Evolutionary conservation across 2,888 invertebrate species (phyloP), one percentile per base, ranked within the genome.

Genomic region (Calameuta idolon): DNA sequence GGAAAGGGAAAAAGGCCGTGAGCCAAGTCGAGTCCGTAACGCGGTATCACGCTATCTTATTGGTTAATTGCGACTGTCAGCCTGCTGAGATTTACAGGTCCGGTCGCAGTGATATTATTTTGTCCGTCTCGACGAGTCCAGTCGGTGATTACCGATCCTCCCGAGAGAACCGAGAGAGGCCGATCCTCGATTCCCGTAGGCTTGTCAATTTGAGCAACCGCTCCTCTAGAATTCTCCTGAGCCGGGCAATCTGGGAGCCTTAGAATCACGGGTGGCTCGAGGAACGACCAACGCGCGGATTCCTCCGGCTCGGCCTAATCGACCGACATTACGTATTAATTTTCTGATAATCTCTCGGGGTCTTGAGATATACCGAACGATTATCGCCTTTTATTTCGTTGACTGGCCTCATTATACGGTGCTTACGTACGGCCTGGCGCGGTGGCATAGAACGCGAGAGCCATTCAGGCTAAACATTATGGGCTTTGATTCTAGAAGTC

Each of bases 11-110:
- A 30, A 30, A 30, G 33, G 3, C 33, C 30, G 69, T 69, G 69
- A 74, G 35, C 34, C 74, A 4, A 30, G 73, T 11, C 23, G 34
- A 73, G 34, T 34, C 69, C 69, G 33, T 33, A 69, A 30, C 69
- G 71, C 74, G 74, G 75, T 75, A 78, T 73, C 77, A 75, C 75
- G 69, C 79, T 87, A 89, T 89, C 88, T 86, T 83, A 86, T 86
- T 86, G 87, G 89, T 89, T 89, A 89, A 89, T 89, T 89, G 88
- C 89, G 86, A 85, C 84, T 86, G 89, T 88, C 85, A 81, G 82
- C 80, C 76, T 79, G 69, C 74, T 69, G 82, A 85, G 86, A 87
- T 87, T 87, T 87, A 87, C 86, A 79, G 79, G 82, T 82, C 81
- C 79, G 75, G 77, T 82, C 79, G 81, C 77, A 79, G 78, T 69